phyloP scores from a whole-genome alignment of 2,888 invertebrate genomes.

The Tillus elongatus region DNA sequence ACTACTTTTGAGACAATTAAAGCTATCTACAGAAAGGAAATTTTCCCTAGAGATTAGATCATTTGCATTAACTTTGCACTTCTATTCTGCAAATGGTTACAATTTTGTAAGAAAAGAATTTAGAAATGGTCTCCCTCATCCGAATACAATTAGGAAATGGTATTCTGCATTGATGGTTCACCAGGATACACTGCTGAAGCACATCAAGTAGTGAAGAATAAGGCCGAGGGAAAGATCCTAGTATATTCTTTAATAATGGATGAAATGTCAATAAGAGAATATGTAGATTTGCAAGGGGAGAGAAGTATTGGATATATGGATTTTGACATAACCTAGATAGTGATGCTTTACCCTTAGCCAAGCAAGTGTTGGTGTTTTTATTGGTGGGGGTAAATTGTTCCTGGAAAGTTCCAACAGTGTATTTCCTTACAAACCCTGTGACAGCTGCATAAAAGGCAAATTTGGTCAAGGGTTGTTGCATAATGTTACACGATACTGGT shows the following conservation, averaged over 20 bases:
- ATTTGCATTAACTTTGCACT: slow-evolving; percentile 25
- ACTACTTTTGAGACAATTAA: too few relatives aligned
- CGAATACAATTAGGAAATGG: slow-evolving; percentile 25
- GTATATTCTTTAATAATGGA: neutral
- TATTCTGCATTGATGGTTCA: slow-evolving; percentile 22
- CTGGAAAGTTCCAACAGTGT: slow-evolving; percentile 32
- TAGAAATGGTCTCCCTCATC: slow-evolving; percentile 23
- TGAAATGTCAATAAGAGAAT: neutral
- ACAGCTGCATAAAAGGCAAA: slow-evolving; percentile 20
- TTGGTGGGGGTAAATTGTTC: slow-evolving; percentile 24
- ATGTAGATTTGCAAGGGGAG: neutral
- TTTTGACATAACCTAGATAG: slow-evolving; percentile 20
- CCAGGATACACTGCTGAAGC: slow-evolving; percentile 27
- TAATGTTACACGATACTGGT: slow-evolving; percentile 8
- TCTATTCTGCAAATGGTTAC: slow-evolving; percentile 25
- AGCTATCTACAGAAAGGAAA: slow-evolving; percentile 8
- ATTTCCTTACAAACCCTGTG: slow-evolving; percentile 28
- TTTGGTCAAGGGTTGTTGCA: slow-evolving; percentile 1
- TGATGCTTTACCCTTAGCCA: slow-evolving; percentile 21
- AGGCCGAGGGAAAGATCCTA: slow-evolving; percentile 8
- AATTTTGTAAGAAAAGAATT: slow-evolving; percentile 24
- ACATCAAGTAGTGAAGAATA: slow-evolving; percentile 19
- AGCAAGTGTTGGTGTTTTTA: slow-evolving; percentile 27
- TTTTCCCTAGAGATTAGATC: slow-evolving; percentile 15
- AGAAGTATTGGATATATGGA: slow-evolving; percentile 23